Conservation (phyloP, 2,113 vertebrate genomes). For the Paradisaea rubra region DNA sequence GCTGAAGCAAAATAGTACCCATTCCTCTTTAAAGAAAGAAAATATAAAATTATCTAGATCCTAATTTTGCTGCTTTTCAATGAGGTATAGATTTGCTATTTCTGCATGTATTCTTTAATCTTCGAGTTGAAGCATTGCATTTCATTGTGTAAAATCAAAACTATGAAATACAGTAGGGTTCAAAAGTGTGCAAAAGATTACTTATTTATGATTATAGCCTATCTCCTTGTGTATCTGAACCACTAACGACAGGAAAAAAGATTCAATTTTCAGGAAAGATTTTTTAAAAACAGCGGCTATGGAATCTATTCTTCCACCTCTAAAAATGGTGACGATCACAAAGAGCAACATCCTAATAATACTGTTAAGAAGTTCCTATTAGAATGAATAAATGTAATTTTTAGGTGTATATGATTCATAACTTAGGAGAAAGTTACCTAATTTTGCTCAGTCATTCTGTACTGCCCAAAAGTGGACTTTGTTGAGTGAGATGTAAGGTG, state of each 20-base stretch:
- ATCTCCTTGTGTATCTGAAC: neutral
- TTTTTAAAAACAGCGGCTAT: accelerated
- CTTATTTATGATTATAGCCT: neutral
- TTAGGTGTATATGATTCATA: neutral
- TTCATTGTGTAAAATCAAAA: neutral
- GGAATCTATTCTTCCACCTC: neutral
- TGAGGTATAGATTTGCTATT: neutral
- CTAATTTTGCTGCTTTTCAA: neutral
- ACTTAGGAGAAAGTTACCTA: neutral
- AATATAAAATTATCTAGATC: neutral
- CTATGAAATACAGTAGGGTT: neutral
- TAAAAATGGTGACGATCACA: neutral
- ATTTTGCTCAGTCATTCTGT: neutral
- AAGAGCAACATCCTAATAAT: neutral
- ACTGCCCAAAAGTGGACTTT: neutral
- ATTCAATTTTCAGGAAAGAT: neutral
- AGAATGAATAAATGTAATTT: neutral
- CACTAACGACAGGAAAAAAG: neutral
- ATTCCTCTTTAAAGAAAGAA: neutral
- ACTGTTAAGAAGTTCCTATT: neutral
- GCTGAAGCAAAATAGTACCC: neutral
- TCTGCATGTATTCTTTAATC: neutral
- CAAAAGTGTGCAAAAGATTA: neutral
- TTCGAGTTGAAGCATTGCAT: neutral
- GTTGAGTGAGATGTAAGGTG: neutral